Base-by-base conservation (phyloP, 1,140 invertebrate genomes). In the Eriocheir sinensis region DNA sequence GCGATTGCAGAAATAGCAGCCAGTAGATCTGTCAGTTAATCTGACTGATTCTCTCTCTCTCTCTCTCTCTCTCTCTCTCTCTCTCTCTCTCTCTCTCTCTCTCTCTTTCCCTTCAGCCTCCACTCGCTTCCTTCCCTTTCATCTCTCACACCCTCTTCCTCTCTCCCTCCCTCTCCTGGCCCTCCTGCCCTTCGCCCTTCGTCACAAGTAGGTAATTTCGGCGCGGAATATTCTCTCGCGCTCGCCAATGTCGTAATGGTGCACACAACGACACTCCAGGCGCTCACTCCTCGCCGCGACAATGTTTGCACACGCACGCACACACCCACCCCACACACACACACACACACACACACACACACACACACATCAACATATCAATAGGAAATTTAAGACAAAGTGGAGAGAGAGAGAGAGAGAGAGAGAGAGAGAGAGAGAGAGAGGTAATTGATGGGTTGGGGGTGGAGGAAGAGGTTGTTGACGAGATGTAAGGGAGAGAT, bases 11-110 rank as follows among this genome's bases (percentile, higher is more conserved):
- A 21, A 27, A 21, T 60, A 60, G 53, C n/a, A 72, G 60, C n/a
- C 60, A 72, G 12, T 72, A 15, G 12, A 15, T 72, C 60, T 72
- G 12, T 72, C 60, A 15, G 15, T 72, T n/a, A 15, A 15, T 72
- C n/a, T 12, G n/a, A 72, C 60, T 72, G 12, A 72, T n/a, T 36
- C 83, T 41, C 83, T 86, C 32, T 86, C 83, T 9, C 32, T 41
- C 40, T 86, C 83, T 41, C 83, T 86, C 40, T 38, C 34, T 40
- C 83, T 86, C 83, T 40, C 83, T 86, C 83, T 41, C 83, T 86
- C 83, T 86, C 83, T 86, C 83, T 41, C 40, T 86, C 40, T 41
- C 83, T 86, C 40, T 38, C 3, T 40, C 83, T 36, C 83, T 41
- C 83, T 86, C 32, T 27, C 36, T 38, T n/a, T 83, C 36, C 27